These are phyloP conservation scores for Heliothis subflexa DNA, from an alignment of 1,140 invertebrate genomes.

Conservation along the genomic window DNA sequence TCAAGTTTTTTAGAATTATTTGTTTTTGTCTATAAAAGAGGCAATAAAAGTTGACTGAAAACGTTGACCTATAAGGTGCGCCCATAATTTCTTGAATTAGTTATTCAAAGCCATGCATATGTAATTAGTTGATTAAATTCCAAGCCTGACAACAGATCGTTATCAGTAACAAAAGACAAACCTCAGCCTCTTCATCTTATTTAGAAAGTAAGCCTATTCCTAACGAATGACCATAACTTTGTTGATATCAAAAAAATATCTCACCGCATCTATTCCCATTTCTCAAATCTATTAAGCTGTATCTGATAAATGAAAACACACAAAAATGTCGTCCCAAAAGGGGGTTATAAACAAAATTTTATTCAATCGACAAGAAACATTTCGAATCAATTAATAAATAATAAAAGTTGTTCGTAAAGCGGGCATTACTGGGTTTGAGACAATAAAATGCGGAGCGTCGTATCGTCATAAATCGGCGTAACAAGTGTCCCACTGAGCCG, in stretches of 20 bases:
- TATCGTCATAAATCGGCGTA: conserved; percentile 53
- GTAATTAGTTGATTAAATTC: conserved; percentile 23
- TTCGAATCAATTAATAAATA: conserved; percentile 58
- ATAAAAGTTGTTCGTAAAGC: conserved; percentile 49
- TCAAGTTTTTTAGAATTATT: no score
- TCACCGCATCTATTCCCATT: conserved; percentile 34
- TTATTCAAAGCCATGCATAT: not conserved
- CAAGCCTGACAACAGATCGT: conserved; percentile 5
- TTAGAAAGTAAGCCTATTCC: conserved; percentile 29
- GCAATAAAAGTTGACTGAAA: no score
- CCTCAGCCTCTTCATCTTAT: conserved; percentile 19
- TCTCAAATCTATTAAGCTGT: conserved; percentile 47
- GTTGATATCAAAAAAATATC: conserved; percentile 29
- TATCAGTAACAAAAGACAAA: conserved; percentile 32
- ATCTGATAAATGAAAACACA: conserved; percentile 36
- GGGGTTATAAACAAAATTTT: conserved; percentile 50
- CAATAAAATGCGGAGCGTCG: conserved; percentile 49
- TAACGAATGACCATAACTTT: conserved; percentile 11
- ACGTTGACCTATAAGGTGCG: no score
- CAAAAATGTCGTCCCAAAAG: conserved; percentile 43
- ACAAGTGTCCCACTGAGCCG: conserved; percentile 53
- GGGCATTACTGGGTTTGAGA: conserved; percentile 47
- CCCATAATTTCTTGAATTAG: not conserved
- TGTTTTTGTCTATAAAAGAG: no score
- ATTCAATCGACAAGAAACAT: conserved; percentile 51